Evolutionary conservation across 1,140 invertebrate genomes (phyloP), one percentile per base, ranked within the genome.

Genomic region (Ceratina japonica): DNA sequence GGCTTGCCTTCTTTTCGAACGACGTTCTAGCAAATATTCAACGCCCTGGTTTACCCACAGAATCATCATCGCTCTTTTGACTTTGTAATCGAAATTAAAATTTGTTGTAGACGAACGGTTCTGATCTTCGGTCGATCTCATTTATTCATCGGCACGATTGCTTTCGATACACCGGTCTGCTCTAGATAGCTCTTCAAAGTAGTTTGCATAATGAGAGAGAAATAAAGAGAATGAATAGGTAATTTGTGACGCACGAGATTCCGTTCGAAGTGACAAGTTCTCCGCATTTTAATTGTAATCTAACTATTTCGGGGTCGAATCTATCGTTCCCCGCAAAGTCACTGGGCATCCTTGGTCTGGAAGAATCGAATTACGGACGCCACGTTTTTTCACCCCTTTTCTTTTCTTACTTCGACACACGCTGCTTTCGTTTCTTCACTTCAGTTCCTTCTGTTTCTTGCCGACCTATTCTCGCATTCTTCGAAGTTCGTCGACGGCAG

Each of bases 301-400:
- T 91, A 90, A 91, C 87, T 89, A 86, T 73, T 86, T 74, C 52
- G 86, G 87, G 85, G 75, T 83, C 65, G 79, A 84, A 88, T 90
- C 83, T 83, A 80, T 89, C 86, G 87, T 80, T 87, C 88, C 84
- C 86, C 85, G 83, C 83, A 80, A 87, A 83, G 81, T 90, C 91
- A 91, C 91, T 92, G 89, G 88, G 90, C 91, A 91, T 91, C 90
- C 89, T 87, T 88, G 87, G 87, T 89, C 87, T 75, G 58, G 66
- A 76, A 77, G 66, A 68, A 75, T 75, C 12, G 20, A 74, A 76
- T 73, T 63, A n/a, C 5, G 15, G 62, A 65, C 24, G 27, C 24
- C 2, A 24, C 16, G 18, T 27, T 18, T 10, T 56, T 22, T 20
- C n/a, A n/a, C 54, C 27, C 7, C 24, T n/a, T 16, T 15, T 58